Conservation (phyloP, 2,888 invertebrate species). For the Leucozona laternaria region DNA sequence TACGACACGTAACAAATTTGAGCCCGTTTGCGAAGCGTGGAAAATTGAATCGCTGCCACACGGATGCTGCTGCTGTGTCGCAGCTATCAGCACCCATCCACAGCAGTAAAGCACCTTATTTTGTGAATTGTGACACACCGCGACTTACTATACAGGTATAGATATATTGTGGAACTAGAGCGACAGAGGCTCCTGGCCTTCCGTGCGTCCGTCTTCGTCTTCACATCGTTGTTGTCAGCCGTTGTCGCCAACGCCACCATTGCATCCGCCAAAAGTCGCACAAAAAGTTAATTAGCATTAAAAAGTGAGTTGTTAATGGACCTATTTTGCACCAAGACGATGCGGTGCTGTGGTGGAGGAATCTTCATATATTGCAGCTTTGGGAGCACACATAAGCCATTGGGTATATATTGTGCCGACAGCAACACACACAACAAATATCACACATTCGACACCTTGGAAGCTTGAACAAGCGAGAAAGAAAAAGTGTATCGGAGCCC, state of each 20-base stretch:
- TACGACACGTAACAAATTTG: conserved; percentile 37
- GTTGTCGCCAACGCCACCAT: conserved; percentile 17
- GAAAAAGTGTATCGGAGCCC: conserved; percentile 13
- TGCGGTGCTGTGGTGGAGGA: background rate
- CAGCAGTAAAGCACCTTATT: conserved; percentile 43
- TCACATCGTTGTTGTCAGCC: background rate
- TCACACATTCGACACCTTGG: conserved; percentile 65
- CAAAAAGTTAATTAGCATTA: conserved; percentile 73
- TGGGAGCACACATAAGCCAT: conserved; percentile 50
- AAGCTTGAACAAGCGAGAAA: background rate
- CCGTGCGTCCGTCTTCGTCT: background rate
- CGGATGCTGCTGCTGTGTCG: conserved; percentile 61
- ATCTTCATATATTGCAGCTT: background rate
- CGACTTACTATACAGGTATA: background rate
- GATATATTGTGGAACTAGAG: background rate
- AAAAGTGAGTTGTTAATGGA: conserved; percentile 74
- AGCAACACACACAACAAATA: conserved; percentile 47
- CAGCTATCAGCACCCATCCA: background rate
- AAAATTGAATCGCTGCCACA: conserved; percentile 67
- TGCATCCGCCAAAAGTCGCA: conserved; percentile 34
- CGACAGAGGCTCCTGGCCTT: conserved; percentile 23
- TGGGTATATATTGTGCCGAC: background rate
- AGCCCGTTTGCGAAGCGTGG: conserved; percentile 47
- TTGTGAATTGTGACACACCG: conserved; percentile 29
- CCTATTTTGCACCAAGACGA: conserved; percentile 67